Conservation (phyloP, 2,888 invertebrate genomes). For the Kuschelorhynchus macadamiae region DNA sequence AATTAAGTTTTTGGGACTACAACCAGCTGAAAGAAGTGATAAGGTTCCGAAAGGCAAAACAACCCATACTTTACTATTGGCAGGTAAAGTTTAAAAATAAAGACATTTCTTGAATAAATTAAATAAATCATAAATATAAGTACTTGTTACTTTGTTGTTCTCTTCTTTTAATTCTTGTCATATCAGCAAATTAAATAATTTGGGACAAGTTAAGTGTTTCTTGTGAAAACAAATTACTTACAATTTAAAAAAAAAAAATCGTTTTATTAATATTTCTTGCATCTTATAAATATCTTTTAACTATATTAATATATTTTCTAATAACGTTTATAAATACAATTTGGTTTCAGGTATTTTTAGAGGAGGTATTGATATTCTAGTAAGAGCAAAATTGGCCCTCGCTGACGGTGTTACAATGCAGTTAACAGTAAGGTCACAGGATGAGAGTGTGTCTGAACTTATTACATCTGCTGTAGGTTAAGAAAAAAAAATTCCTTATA, state of each 20-base stretch:
- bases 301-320: no score
- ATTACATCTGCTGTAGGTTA: constrained; percentile 90
- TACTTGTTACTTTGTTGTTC: no score
- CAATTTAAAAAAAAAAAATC: no score
- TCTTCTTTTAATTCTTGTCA: no score
- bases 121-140: no score
- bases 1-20: constrained; percentile 85
- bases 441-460: constrained; percentile 88
- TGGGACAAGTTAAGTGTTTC: no score
- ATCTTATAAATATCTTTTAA: no score
- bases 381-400: constrained; percentile 87
- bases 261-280: no score
- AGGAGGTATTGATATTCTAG: constrained; percentile 91
- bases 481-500: constrained; percentile 26
- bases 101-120: no score
- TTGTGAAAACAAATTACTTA: no score
- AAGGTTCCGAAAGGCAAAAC: constrained; percentile 86
- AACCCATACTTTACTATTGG: constrained; percentile 84
- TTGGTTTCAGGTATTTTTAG: constrained; percentile 81
- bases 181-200: no score
- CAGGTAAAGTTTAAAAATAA: constrained; percentile 78
- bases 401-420: constrained; percentile 94
- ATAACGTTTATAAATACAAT: neutral
- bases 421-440: constrained; percentile 88
- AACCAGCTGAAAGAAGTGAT: constrained; percentile 88